Base-by-base conservation (phyloP, 2,888 invertebrate species). In the Cerceris rybyensis region DNA sequence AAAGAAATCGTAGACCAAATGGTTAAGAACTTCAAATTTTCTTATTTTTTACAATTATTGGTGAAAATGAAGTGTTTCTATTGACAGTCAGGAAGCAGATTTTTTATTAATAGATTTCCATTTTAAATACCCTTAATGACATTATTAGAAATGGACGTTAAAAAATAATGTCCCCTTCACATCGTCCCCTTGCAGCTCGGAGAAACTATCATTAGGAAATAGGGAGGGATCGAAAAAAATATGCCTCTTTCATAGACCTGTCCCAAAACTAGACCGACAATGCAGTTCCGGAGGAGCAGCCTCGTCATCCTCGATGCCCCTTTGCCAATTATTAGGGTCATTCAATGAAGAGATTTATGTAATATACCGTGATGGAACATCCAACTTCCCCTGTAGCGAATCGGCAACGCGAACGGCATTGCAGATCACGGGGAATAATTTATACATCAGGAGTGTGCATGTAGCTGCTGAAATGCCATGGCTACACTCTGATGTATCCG, bases 331-430 rank as follows among this genome's bases (percentile, higher is more conserved):
- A 87, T 87, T 80, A 83, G 77, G 78, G 68, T 83, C 79, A 87
- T 88, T 88, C 87, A 86, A 83, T 78, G 78, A 77, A 61, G 70
- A 87, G 84, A 85, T 86, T 87, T 86, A 81, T 85, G 86, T 85
- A 83, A 85, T 83, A 76, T 75, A 80, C 58, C 80, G 57, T 78
- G 86, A 81, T 79, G 79, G 78, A 86, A 86, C 78, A 81, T 73
- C 78, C 78, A 58, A 69, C 64, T 64, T 57, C 64, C 59, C 66
- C 66, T 50, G 16, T 7, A 42, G 57, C 46, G 50, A 59, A 17
- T 50, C 14, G 60, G 46, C 63, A 28, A 49, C 58, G 54, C 16
- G 63, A 69, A 64, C 76, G 73, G 73, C 71, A 71, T 60, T 78
- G 72, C 73, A 78, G 78, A 84, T 85, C 71, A 70, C 68, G 61